Evolutionary conservation across 2,888 invertebrate species (phyloP).

Genomic region (Meliscaeva auricollis): DNA sequence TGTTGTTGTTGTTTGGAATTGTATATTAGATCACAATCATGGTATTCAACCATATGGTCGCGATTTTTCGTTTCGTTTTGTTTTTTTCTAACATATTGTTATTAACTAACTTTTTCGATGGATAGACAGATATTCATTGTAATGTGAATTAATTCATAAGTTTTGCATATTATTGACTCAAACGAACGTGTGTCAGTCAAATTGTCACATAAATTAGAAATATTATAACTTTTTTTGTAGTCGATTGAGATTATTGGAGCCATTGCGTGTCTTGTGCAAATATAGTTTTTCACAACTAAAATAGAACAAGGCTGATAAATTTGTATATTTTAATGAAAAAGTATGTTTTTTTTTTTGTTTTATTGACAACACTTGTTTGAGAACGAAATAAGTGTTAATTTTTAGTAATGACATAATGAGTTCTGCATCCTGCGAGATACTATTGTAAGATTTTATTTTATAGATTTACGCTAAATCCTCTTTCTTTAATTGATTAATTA

Average conservation of each 20-base stretch:
- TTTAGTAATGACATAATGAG: too few relatives aligned
- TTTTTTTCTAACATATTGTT: conserved; percentile 14
- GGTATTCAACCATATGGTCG: conserved; percentile 34
- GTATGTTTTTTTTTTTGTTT: too few relatives aligned
- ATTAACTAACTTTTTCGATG: neutral
- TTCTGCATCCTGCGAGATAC: too few relatives aligned
- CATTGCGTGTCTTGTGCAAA: conserved; percentile 16
- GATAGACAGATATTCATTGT: neutral
- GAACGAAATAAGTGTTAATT: too few relatives aligned
- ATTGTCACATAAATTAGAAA: conserved; percentile 31
- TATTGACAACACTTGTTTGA: too few relatives aligned
- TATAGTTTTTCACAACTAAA: conserved; percentile 9
- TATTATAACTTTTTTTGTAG: conserved; percentile 22
- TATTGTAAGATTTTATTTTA: too few relatives aligned
- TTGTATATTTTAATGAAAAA: neutral
- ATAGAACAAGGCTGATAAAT: conserved; percentile 10
- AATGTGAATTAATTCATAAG: conserved; percentile 19
- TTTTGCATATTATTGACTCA: conserved; percentile 38
- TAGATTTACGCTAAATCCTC: too few relatives aligned
- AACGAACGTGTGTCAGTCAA: conserved; percentile 32
- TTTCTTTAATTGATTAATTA: too few relatives aligned
- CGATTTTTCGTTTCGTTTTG: neutral
- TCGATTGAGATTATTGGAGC: conserved; percentile 17
- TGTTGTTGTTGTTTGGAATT: neutral
- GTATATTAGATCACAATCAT: conserved; percentile 9